These are phyloP conservation scores for Drosophila maculinotata DNA, from an alignment of 2,888 invertebrate genomes.

Conservation along the genomic window DNA sequence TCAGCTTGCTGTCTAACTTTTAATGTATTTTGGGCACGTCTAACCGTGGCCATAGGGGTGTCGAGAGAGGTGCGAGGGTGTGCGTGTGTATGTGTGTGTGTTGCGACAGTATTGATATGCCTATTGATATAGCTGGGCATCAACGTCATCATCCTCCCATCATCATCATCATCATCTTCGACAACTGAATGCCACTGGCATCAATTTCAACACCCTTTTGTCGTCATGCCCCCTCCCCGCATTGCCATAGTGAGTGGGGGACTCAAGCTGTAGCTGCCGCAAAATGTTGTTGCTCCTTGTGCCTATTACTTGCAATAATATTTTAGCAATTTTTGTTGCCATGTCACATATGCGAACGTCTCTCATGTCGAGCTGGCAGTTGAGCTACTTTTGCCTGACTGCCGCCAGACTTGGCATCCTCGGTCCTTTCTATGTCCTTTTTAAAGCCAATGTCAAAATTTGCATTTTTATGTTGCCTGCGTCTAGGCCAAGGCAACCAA, in stretches of 20 bases:
- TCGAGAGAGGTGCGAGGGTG: conserved; percentile 3
- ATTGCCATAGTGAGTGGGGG: no score
- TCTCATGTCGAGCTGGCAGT: conserved; percentile 41
- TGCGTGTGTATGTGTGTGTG: conserved; percentile 19
- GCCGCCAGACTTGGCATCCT: not conserved
- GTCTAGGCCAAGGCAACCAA: conserved; percentile 21
- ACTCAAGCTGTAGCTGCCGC: conserved; percentile 19
- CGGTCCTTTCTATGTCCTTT: conserved; percentile 13
- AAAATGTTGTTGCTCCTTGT: conserved; percentile 52
- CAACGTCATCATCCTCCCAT: conserved; percentile 42
- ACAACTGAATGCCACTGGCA: conserved; percentile 33
- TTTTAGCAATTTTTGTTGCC: conserved; percentile 76
- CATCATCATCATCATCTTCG: conserved; percentile 23
- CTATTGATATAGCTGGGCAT: conserved; percentile 68
- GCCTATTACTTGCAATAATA: conserved; percentile 79
- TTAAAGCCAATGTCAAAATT: conserved; percentile 63
- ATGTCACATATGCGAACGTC: conserved; percentile 70
- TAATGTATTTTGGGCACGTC: conserved; percentile 79
- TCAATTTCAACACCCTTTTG: conserved; percentile 75
- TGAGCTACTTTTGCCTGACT: conserved; percentile 13
- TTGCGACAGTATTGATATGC: conserved; percentile 69
- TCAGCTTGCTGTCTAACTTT: conserved; percentile 61
- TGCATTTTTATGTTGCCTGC: conserved; percentile 73
- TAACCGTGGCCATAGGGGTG: conserved; percentile 51
- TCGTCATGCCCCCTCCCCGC: not conserved